A percentile compares a stretch with the other conserved stretches of the same genome.
Evolutionary conservation across 2,888 invertebrate genomes (phyloP).

Genomic region (Itoplectis maculator): DNA sequence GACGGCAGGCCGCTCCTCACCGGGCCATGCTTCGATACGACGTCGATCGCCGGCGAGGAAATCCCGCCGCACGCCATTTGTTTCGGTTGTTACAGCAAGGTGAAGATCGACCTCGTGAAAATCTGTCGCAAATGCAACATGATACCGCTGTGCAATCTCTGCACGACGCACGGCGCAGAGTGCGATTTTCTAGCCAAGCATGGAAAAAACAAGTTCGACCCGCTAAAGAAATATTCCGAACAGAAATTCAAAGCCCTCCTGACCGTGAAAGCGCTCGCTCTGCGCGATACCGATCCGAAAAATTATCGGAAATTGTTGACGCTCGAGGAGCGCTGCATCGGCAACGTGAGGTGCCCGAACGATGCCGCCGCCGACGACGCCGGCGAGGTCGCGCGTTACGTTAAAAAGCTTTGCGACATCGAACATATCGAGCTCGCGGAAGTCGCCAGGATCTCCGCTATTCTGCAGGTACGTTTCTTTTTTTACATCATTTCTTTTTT

Average conservation of each 20-base stretch:
- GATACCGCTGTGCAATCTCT: not conserved
- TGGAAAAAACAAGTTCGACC: not conserved
- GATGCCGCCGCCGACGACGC: too few relatives aligned
- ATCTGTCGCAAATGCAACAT: not conserved
- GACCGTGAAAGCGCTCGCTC: slow-evolving; percentile 89
- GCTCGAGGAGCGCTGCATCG: slow-evolving; percentile 90
- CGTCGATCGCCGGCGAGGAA: too few relatives aligned
- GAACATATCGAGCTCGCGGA: not conserved
- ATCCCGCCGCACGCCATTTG: slow-evolving; percentile 83
- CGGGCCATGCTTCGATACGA: not conserved
- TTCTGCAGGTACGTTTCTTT: not conserved
- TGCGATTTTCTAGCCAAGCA: not conserved
- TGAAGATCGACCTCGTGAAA: not conserved
- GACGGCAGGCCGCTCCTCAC: slow-evolving; percentile 89
- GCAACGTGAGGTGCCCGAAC: too few relatives aligned
- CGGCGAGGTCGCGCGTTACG: not conserved
- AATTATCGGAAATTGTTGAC: slow-evolving; percentile 88
- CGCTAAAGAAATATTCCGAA: too few relatives aligned
- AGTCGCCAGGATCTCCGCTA: not conserved
- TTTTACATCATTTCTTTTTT: not conserved
- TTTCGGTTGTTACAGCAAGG: slow-evolving; percentile 88
- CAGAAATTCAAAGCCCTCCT: too few relatives aligned
- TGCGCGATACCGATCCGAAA: slow-evolving; percentile 87
- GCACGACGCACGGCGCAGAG: not conserved
- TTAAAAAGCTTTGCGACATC: not conserved